Evolutionary conservation across 2,888 invertebrate genomes (phyloP).

Genomic region (Rhyacophila evoluta): DNA sequence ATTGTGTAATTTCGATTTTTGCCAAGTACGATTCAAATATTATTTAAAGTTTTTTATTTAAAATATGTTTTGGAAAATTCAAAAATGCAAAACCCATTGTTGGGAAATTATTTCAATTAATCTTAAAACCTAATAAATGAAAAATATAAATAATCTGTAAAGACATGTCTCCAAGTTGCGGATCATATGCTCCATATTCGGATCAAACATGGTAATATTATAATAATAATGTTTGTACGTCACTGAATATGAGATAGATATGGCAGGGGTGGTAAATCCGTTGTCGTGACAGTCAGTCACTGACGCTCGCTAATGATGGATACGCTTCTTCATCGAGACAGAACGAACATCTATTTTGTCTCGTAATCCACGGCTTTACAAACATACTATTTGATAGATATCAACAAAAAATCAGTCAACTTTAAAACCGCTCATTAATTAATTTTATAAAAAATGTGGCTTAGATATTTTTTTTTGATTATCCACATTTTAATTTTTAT

Average conservation of each 20-base stretch:
- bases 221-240: not conserved
- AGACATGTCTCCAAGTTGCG: too few species aligned
- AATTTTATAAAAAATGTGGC: not conserved
- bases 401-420: not conserved
- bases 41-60: too few species aligned
- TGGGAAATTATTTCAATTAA: too few species aligned
- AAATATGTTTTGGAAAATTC: too few species aligned
- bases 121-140: too few species aligned
- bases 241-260: not conserved
- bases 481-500: not conserved
- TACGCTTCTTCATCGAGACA: conserved; percentile 5
- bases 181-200: not conserved
- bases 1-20: too few species aligned
- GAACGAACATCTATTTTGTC: conserved; percentile 15
- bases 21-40: too few species aligned
- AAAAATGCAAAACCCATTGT: too few species aligned
- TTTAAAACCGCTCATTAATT: not conserved
- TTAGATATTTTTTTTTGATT: not conserved
- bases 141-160: too few species aligned
- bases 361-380: not conserved
- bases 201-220: not conserved
- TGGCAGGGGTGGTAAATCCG: not conserved
- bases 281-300: conserved; percentile 3
- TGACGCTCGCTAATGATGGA: conserved; percentile 7
- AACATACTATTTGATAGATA: not conserved